Base-by-base conservation (phyloP, 2,113 vertebrate species). In the Pseudorhombus dupliciocellatus region DNA sequence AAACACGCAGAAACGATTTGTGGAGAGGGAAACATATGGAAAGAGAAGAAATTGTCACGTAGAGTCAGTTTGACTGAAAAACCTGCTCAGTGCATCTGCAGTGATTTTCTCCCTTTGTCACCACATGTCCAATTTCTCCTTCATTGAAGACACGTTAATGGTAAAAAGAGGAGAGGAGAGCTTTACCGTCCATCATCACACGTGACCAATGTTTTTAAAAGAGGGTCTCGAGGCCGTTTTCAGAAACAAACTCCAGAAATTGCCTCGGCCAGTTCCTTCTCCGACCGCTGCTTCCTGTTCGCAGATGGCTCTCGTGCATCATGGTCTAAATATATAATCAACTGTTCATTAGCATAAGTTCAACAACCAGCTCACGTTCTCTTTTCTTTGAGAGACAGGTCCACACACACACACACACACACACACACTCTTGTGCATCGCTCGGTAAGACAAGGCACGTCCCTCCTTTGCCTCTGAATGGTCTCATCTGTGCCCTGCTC, bases 401-500 rank as follows among this genome's bases (percentile, higher is more conserved):
- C 56, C 48, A 25, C 50, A 68, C 76, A 28, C 73, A 79, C 70
- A 77, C 78, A 81, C 78, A 57, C 3, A 66, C 59, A 79, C 70
- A 79, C 78, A 79, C 78, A 62, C 4, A 3, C 54, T 57, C 60
- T 20, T 56, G 40, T 50, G 62, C 61, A 8, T 74, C 66, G 73
- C 77, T 88, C 67, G 44, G 84, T 81, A 88, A 92, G 90, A 91
- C 79, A 46, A 81, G 85, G 85, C 91, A 90, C 87, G 90, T 89
- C 75, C 66, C 84, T 84, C 85, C 82, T 80, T 71, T 87, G 84
- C 84, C 71, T 74, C 88, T 86, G 75, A 83, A 81, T 73, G 78
- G 82, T 80, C 88, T 91, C 89, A 88, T 87, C 85, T 87, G 87
- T 87, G 83, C 87, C 89, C 88, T 81, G 81, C 87, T 86, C 87